These are phyloP conservation scores for Sus scrofa DNA, from an alignment of 2,113 vertebrate genomes.

Conservation along the genomic window T2T-Sscrofa CM000824.6:216253501-216254000, in stretches of 20 bases:
- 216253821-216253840: conserved; percentile 40
- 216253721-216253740: not conserved
- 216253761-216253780: not conserved
- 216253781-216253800: not conserved
- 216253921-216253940: not conserved
- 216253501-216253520: conserved; percentile 11
- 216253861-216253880: not conserved
- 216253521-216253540: not conserved
- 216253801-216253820: not conserved
- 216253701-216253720: not conserved
- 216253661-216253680: not conserved
- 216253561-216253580: not conserved
- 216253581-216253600: not conserved
- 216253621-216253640: not conserved
- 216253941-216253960: not conserved
- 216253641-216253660: not conserved
- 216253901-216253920: not conserved
- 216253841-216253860: conserved; percentile 19
- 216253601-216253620: not conserved
- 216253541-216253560: not conserved
- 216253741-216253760: not conserved
- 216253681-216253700: not conserved
- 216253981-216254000: not conserved
- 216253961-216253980: not conserved
- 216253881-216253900: not conserved